Base-by-base conservation (phyloP, 2,797 vertebrate species). In the Bufotes viridis region DNA sequence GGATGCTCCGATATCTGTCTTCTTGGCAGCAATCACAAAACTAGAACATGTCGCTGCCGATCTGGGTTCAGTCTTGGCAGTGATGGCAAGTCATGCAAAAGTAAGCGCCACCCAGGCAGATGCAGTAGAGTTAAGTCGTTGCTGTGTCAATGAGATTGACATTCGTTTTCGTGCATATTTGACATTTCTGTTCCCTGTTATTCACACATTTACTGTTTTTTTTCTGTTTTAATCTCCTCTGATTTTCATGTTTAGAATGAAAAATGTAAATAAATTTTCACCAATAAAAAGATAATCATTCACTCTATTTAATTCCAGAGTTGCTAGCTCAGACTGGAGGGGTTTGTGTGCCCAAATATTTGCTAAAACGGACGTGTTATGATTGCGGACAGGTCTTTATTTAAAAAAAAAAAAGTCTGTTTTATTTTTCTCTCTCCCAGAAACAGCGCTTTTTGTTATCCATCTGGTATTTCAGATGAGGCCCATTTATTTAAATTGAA, bases 1-100 rank as follows among this genome's bases (percentile, higher is more conserved):
- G 97, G 98, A 90, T 99, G 98, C 94, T 99, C 98, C 0, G 98
- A 99, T 91, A 98, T 99, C 92, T 99, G 98, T 90, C 95, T 99
- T 74, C 96, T 99, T 0, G 96, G 96, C 88, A 99, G 98, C 94
- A 99, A 96, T 93, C 98, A 99, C 94, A 99, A 99, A 93, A 96
- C 95, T 0, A 95, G 97, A 13, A 99, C 98, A n/a, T 99, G 98
- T 93, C 97, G 98, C 55, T 99, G 98, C 90, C 97, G 97, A 84
- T 99, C 97, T 0, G 98, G 98, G 0, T 99, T 99, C 94, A 99
- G 97, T 93, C 95, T 99, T 14, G 98, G 98, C 90, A 99, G 97
- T 0, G 98, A 99, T 0, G 97, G 97, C 49, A 99, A 98, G 82
- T 99, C 98, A 51, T 99, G 98, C 96, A 99, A 99, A 92, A 99